Base-by-base conservation (phyloP, 2,113 vertebrate species). In the Casuarius casuarius region DNA sequence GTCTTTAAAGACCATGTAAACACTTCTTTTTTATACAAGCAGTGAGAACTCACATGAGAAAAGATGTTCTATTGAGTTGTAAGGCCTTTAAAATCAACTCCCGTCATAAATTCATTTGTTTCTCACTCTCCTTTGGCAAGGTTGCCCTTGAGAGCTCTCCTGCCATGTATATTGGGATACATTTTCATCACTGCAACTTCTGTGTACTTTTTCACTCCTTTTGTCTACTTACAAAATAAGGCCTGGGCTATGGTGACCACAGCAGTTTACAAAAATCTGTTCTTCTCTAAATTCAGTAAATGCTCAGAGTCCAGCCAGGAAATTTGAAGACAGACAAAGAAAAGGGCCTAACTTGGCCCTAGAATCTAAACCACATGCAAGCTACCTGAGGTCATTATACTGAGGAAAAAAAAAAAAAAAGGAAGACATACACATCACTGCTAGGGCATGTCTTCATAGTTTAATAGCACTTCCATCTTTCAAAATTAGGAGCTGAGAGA, bases 221-320 rank as follows among this genome's bases (percentile, higher is more conserved):
- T 74, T 78, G 44, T 74, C 96, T 92, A 89, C 68, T 96, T 68
- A 84, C 38, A 89, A 90, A 96, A 89, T 54, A 92, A 93, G 25
- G 46, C 38, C 58, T 52, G 84, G 76, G 51, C 76, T 89, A 54
- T 0, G 0, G n/a, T 81, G 49, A 73, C 18, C 21, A 93, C 83
- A 96, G 82, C n/a, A 2, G 0, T 67, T 94, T 65, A 48, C 48
- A 65, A 59, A 93, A 90, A 81, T 4, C 66, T 84, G 88, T 86
- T 72, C 56, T 75, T 67, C 48, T 82, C 68, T 68, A 5, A 35
- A 35, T 68, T 75, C 66, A 56, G n/a, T 65, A 78, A 81, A 40
- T 44, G 66, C 20, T 13, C 33, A 58, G 44, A 21, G 38, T 25
- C 20, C 70, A 78, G 22, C 25, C 38, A 78, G 68, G 29, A 84